Percentiles rank a stretch among this genome's conserved stretches.
These are phyloP conservation scores for Rhinoraja longicauda DNA, from an alignment of 2,797 vertebrate genomes.

Conservation along the genomic window DNA sequence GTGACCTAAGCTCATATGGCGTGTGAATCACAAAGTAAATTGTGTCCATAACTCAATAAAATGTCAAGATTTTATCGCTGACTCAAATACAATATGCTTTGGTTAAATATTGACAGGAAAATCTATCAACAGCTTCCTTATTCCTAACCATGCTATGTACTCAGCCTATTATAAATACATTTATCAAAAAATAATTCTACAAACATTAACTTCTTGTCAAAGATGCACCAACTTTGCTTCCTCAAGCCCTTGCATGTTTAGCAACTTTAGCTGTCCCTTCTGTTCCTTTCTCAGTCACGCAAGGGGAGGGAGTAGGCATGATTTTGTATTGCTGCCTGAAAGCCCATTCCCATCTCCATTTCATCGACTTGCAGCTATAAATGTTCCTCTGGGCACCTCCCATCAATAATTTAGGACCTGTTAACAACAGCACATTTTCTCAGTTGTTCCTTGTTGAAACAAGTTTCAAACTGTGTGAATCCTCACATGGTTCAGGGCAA, in stretches of 20 bases:
- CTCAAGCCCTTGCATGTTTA: not conserved
- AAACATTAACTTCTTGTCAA: not conserved
- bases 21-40: not conserved
- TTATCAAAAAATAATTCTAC: not conserved
- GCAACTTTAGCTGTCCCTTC: not conserved
- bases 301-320: not conserved
- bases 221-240: not conserved
- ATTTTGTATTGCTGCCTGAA: not conserved
- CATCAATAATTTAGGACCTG: not conserved
- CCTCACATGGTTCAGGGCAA: not conserved
- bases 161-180: not conserved
- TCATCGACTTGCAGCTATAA: not conserved
- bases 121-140: not conserved
- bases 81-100: not conserved
- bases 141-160: too few species aligned
- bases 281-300: not conserved
- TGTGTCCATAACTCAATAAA: not conserved
- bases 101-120: slow-evolving; percentile 4
- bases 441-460: not conserved
- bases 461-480: not conserved
- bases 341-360: not conserved
- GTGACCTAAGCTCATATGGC: not conserved
- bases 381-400: not conserved
- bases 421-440: not conserved
- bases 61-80: not conserved